Evolutionary conservation across 2,888 invertebrate species (phyloP).

Genomic region (Leptopterna dolabrata): DNA sequence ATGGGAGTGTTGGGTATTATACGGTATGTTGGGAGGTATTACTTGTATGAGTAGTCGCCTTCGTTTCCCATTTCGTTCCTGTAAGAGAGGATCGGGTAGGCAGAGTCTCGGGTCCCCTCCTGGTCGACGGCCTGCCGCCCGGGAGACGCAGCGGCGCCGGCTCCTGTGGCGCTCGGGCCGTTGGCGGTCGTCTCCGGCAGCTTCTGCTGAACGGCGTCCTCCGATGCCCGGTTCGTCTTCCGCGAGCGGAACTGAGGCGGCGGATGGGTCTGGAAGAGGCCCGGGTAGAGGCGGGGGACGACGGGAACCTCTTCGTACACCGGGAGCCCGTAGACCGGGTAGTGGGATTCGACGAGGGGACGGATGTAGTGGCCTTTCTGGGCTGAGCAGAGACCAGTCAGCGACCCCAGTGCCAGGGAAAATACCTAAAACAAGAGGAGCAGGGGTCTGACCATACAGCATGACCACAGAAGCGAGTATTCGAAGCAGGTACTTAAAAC

Average conservation of each 20-base stretch:
- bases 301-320: constrained; percentile 49
- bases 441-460: no score
- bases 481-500: no score
- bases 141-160: background rate
- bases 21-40: background rate
- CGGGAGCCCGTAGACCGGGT: constrained; percentile 30
- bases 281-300: constrained; percentile 36
- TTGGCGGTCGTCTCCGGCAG: background rate
- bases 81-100: constrained; percentile 56
- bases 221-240: constrained; percentile 31
- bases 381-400: background rate
- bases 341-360: constrained; percentile 31
- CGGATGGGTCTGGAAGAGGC: constrained; percentile 26
- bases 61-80: constrained; percentile 60
- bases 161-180: background rate
- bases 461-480: no score
- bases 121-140: background rate
- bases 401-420: background rate
- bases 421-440: constrained; percentile 13
- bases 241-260: constrained; percentile 34
- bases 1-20: no score
- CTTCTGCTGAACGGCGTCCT: background rate
- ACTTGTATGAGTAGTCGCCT: constrained; percentile 62
- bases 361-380: constrained; percentile 47
- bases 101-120: background rate